Percentiles rank a stretch among this genome's conserved stretches.
These are phyloP conservation scores for Moxostoma hubbsi DNA, from an alignment of 2,797 vertebrate genomes.

Conservation along the genomic window DNA sequence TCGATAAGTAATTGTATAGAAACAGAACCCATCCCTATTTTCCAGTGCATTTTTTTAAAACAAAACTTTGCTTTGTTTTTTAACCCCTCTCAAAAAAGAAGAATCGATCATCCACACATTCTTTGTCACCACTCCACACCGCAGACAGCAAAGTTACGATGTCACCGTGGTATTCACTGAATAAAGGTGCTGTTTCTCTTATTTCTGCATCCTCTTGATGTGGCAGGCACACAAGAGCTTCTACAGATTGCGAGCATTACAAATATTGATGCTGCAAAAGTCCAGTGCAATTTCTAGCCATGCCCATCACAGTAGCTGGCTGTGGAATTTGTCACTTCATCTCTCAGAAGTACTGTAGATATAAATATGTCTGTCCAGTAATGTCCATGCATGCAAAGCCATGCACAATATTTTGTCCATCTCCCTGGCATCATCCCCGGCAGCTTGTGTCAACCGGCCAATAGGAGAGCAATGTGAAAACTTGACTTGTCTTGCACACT, in stretches of 20 bases:
- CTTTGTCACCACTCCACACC: conserved; percentile 76
- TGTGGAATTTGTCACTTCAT: conserved; percentile 61
- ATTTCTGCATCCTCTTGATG: conserved; percentile 74
- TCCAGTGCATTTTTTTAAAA: conserved; percentile 80
- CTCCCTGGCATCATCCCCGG: conserved; percentile 32
- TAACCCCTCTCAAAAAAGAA: conserved; percentile 85
- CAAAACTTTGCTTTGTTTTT: conserved; percentile 75
- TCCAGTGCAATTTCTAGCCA: conserved; percentile 72
- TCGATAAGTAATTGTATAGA: conserved; percentile 83
- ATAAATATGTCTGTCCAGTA: conserved; percentile 45
- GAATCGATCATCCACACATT: conserved; percentile 80
- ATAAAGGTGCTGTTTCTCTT: conserved; percentile 71
- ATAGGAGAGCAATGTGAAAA: conserved; percentile 38
- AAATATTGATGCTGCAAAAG: conserved; percentile 84
- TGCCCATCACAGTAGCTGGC: conserved; percentile 56
- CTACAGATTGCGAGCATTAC: conserved; percentile 82
- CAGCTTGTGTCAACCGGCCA: conserved; percentile 45
- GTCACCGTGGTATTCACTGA: conserved; percentile 74
- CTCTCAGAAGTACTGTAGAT: conserved; percentile 65
- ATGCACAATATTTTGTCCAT: conserved; percentile 43
- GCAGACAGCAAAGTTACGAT: conserved; percentile 76
- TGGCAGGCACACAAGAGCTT: conserved; percentile 74
- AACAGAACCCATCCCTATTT: conserved; percentile 78
- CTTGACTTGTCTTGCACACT: conserved; percentile 66
- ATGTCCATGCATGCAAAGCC: conserved; percentile 47